Conservation (phyloP, 2,113 vertebrate genomes). For the Dasyprocta punctata region DNA sequence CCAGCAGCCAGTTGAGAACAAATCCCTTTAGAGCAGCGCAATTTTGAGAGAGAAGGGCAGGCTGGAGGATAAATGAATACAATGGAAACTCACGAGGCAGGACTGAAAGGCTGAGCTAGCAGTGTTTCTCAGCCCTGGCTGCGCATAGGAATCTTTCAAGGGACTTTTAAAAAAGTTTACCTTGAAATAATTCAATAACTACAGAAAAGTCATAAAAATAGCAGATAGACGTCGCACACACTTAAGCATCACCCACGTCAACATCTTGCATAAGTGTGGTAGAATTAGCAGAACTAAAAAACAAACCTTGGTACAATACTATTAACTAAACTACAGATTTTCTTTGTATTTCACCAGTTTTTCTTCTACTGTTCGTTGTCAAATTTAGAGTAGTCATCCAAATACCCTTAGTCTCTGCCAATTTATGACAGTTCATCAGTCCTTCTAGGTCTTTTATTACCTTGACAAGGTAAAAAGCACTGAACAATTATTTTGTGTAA, state of each 20-base stretch:
- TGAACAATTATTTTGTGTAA: neutral
- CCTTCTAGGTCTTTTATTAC: neutral
- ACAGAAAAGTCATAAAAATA: conserved; percentile 36
- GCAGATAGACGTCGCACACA: neutral
- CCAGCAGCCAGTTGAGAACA: conserved; percentile 43
- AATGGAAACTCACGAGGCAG: neutral
- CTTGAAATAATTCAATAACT: conserved; percentile 61
- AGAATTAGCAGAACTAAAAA: conserved; percentile 34
- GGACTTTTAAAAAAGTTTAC: neutral
- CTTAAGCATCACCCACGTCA: neutral
- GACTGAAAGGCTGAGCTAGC: neutral
- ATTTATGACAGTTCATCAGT: neutral
- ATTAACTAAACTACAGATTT: conserved; percentile 21
- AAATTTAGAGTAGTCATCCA: neutral
- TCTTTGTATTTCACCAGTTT: conserved; percentile 17
- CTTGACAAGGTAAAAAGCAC: neutral
- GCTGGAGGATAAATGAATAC: neutral
- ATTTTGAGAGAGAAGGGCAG: conserved; percentile 26
- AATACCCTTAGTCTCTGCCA: neutral
- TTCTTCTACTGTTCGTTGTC: neutral
- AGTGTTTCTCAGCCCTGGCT: neutral
- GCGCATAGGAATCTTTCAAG: neutral
- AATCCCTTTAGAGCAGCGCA: neutral
- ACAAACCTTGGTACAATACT: neutral
- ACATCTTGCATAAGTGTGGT: conserved; percentile 2